Base-by-base conservation (phyloP, 2,888 invertebrate species). In the Formica aserva region DNA sequence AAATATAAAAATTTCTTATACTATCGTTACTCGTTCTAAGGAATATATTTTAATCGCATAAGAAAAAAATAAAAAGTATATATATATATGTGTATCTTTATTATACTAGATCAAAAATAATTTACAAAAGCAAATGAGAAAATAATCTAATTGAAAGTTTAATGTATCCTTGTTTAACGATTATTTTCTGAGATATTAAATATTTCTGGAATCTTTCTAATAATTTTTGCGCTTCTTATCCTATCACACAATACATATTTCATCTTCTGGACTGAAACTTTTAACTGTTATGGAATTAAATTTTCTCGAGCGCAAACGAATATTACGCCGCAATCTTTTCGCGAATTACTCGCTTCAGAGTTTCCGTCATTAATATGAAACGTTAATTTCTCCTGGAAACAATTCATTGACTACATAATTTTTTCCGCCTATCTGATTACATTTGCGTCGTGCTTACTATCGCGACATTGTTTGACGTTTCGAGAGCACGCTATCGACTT, bases 401-500 rank as follows among this genome's bases (percentile, higher is more conserved):
- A 45, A 35, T 77, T 38, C 9, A 78, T 71, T 22, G 57, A 32
- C 32, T 18, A 41, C n/a, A 22, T 63, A 63, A 52, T 29, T 63
- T 48, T 15, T 81, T 75, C 63, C 81, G 63, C 52, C 35, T 29
- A 11, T 55, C 57, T 22, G 71, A 62, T 32, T 18, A 15, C 22
- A 35, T 65, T 78, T 26, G 45, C 48, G 18, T 18, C 22, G 22
- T 26, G 60, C n/a, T 78, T 29, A 77, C 41, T 66, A 66, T 55
- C 55, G 55, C 8, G 35, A 57, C 5, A 18, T 18, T 15, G 26
- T 32, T 72, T 26, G 60, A 78, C 72, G 60, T 78, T 45, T 78
- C 32, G 78, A 18, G 52, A 77, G 38, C 38, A 55, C 26, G n/a
- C 8, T 55, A 77, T 77, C 15, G 38, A 67, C 35, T 72, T 74